These are phyloP conservation scores for Montipora foliosa DNA, from an alignment of 64 coral and sea anemone genomes.

Conservation along the genomic window DNA sequence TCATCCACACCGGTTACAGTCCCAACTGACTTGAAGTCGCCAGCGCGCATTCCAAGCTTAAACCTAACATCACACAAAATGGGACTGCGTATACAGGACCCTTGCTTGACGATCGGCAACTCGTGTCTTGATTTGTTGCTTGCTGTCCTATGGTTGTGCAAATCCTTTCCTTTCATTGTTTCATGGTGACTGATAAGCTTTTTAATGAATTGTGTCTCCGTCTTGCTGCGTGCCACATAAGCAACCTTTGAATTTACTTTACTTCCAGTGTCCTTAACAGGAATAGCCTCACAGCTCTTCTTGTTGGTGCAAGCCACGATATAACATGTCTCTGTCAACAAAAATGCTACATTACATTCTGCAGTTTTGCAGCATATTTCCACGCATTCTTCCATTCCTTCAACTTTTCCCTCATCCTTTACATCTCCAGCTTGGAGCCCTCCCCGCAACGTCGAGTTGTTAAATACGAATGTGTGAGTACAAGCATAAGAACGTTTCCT, in stretches of 20 bases:
- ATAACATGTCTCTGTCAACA: conserved; percentile 72
- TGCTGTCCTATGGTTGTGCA: background rate
- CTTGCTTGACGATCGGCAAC: background rate
- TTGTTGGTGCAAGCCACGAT: conserved; percentile 76
- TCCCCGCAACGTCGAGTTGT: conserved; percentile 72
- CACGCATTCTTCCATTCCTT: conserved; percentile 63
- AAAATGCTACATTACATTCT: conserved; percentile 87
- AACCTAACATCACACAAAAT: conserved; percentile 69
- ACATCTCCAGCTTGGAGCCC: conserved; percentile 78
- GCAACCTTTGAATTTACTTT: conserved; percentile 29
- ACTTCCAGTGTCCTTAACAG: conserved; percentile 8
- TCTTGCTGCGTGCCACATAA: conserved; percentile 83
- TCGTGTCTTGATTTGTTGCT: background rate
- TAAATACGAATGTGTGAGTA: conserved; percentile 63
- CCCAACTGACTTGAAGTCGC: conserved; percentile 71
- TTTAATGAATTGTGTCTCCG: conserved; percentile 72
- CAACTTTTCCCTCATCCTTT: conserved; percentile 41
- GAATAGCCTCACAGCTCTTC: conserved; percentile 73
- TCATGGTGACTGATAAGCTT: conserved; percentile 37
- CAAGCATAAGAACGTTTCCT: conserved; percentile 62
- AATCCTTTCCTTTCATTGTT: background rate
- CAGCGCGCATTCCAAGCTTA: conserved; percentile 78
- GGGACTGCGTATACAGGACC: conserved; percentile 65
- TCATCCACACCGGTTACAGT: conserved; percentile 57
- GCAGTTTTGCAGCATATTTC: conserved; percentile 72